phyloP scores from a whole-genome alignment of 2,888 invertebrate species.

The Thera obeliscata region DNA sequence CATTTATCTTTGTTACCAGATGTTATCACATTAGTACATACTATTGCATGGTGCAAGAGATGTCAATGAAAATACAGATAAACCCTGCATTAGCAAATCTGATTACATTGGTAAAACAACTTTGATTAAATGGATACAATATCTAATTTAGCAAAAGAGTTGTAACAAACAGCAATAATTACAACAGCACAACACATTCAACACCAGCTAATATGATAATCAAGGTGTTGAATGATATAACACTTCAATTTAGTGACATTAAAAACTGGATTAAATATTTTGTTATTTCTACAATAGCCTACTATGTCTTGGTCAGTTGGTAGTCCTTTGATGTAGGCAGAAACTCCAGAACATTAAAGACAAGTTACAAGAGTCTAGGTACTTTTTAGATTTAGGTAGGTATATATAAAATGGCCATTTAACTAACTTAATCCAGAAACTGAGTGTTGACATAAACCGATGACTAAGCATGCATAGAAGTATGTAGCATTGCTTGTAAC shows the following conservation, averaged over 20 bases:
- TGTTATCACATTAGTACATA: constrained; percentile 51
- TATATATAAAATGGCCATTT: neutral
- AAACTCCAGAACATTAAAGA: constrained; percentile 1
- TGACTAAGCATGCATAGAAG: neutral
- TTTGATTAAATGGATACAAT: constrained; percentile 52
- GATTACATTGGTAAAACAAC: constrained; percentile 49
- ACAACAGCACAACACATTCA: constrained; percentile 64
- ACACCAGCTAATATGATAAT: constrained; percentile 54
- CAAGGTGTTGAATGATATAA: constrained; percentile 51
- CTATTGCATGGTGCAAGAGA: constrained; percentile 55
- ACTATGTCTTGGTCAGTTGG: constrained; percentile 42
- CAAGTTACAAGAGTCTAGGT: neutral
- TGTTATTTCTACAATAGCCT: constrained; percentile 40
- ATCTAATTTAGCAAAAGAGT: constrained; percentile 58
- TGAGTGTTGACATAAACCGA: neutral
- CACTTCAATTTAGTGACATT: constrained; percentile 54
- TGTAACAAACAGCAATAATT: constrained; percentile 64
- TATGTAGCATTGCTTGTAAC: neutral
- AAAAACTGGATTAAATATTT: constrained; percentile 47
- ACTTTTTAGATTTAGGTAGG: neutral
- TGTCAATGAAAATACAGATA: constrained; percentile 58
- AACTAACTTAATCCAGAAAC: neutral
- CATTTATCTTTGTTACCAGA: constrained; percentile 60
- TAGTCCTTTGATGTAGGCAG: constrained; percentile 5
- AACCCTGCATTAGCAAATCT: constrained; percentile 61